Percentiles rank a stretch among this genome's conserved stretches.
Evolutionary conservation across 2,888 invertebrate species (phyloP).

Genomic region (Argyresthia albistria): DNA sequence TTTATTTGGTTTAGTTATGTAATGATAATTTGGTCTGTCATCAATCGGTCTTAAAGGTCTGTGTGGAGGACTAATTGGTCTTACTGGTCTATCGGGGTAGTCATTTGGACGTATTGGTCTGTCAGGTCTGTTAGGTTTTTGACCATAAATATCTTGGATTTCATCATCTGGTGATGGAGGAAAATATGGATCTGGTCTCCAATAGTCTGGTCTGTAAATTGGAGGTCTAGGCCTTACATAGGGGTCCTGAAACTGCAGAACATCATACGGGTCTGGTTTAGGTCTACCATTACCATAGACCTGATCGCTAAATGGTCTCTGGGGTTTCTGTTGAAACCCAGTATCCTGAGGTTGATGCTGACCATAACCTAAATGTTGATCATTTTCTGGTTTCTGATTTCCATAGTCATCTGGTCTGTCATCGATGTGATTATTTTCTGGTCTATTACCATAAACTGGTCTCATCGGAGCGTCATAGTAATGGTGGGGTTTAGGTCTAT

Average conservation of each 20-base stretch:
- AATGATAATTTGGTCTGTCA: slow-evolving; percentile 44
- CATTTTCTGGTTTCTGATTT: slow-evolving; percentile 32
- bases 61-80: slow-evolving; percentile 14
- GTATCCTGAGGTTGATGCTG: slow-evolving; percentile 41
- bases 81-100: slow-evolving; percentile 20
- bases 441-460: slow-evolving; percentile 13
- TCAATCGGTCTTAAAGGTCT: slow-evolving; percentile 17
- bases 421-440: slow-evolving; percentile 14
- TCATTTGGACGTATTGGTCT: background rate
- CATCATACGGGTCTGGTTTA: slow-evolving; percentile 31
- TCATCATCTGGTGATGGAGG: slow-evolving; percentile 25
- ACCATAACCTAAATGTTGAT: slow-evolving; percentile 46
- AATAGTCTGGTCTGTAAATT: slow-evolving; percentile 12
- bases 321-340: slow-evolving; percentile 29
- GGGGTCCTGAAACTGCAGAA: slow-evolving; percentile 35
- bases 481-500: slow-evolving; percentile 14
- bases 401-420: slow-evolving; percentile 48
- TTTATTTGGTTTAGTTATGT: slow-evolving; percentile 44
- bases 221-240: slow-evolving; percentile 19
- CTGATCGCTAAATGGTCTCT: slow-evolving; percentile 5
- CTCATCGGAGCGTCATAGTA: slow-evolving; percentile 17
- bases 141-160: slow-evolving; percentile 26
- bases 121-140: slow-evolving; percentile 21
- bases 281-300: slow-evolving; percentile 17
- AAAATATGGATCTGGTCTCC: slow-evolving; percentile 31